These are phyloP conservation scores for Anolis carolinensis DNA, from an alignment of 2,113 vertebrate species.

Conservation along the genomic window DNA sequence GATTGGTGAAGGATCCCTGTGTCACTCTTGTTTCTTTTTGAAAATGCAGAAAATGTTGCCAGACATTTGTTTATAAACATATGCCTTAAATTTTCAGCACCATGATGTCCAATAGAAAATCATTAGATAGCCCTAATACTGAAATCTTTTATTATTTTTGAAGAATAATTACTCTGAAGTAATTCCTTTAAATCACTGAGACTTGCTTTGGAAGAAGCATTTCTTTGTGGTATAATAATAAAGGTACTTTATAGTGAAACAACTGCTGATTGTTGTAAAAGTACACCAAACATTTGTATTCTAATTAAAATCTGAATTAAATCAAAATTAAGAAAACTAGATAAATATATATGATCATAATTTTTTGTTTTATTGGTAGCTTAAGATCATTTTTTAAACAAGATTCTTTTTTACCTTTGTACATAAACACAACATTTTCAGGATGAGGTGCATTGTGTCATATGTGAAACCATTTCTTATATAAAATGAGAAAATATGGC, in stretches of 20 bases:
- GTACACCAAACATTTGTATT: background rate
- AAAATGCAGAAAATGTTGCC: too few species aligned
- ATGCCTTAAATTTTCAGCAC: background rate
- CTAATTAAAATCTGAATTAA: background rate
- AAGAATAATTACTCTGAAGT: background rate
- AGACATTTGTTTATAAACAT: background rate
- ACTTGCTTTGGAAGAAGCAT: background rate
- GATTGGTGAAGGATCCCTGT: too few species aligned
- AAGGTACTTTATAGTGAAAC: background rate
- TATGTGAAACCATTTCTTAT: conserved; percentile 4
- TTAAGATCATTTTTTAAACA: background rate
- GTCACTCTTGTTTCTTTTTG: too few species aligned
- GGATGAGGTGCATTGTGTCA: background rate
- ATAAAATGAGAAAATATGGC: background rate
- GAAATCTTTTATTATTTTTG: background rate
- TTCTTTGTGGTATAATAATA: too few species aligned
- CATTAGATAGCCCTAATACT: background rate
- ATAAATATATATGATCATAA: background rate
- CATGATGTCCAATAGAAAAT: background rate
- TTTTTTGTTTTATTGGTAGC: background rate
- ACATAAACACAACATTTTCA: background rate
- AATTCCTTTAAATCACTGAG: background rate
- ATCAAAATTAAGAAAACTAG: background rate
- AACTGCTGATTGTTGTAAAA: background rate
- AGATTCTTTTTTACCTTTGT: background rate